Conservation (phyloP, 2,113 vertebrate species). For the Entosphenus tridentatus region DNA sequence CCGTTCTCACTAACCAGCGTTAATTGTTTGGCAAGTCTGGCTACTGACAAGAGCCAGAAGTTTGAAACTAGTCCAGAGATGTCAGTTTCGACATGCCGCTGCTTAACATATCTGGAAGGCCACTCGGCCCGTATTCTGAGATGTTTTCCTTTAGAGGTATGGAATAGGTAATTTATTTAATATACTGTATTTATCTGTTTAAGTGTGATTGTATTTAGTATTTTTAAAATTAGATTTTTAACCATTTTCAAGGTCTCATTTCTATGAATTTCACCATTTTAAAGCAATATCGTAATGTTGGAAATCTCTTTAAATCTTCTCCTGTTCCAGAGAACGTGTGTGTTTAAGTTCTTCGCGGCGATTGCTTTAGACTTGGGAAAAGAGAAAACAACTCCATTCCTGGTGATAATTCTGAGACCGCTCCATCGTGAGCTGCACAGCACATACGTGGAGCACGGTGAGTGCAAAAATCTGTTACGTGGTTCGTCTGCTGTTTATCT, state of each 20-base stretch:
- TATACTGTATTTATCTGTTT: too few species aligned
- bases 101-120: too few species aligned
- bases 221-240: too few species aligned
- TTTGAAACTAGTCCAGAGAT: too few species aligned
- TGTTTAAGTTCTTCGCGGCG: slow-evolving; percentile 91
- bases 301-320: background rate
- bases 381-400: slow-evolving; percentile 43
- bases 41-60: too few species aligned
- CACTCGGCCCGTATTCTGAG: background rate
- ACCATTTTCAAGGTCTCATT: too few species aligned
- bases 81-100: too few species aligned
- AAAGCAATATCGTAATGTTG: too few species aligned
- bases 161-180: background rate
- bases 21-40: background rate
- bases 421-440: slow-evolving; percentile 80
- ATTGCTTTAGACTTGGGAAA: slow-evolving; percentile 55
- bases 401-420: slow-evolving; percentile 47
- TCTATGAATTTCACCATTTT: too few species aligned
- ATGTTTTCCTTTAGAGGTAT: background rate
- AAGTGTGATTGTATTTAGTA: too few species aligned
- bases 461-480: too few species aligned
- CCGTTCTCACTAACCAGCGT: background rate
- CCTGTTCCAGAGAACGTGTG: slow-evolving; percentile 52
- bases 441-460: slow-evolving; percentile 27
- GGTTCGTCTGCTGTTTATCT: too few species aligned